Evolutionary conservation across 37 sponge, comb jelly and placozoan species (phyloP), one percentile per base, ranked within the genome.

Genomic region (Chondrosia reniformis): DNA sequence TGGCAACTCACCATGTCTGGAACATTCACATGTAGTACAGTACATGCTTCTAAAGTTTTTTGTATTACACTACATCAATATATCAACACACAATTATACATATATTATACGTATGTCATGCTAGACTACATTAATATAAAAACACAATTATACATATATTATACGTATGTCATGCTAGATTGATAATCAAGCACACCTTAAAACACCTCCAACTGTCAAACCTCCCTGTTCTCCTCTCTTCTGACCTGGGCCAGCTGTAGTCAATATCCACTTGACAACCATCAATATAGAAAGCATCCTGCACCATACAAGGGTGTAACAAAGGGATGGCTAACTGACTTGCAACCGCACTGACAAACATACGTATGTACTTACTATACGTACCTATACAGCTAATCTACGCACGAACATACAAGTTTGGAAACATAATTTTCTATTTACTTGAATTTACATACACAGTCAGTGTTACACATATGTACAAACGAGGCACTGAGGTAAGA

Each of bases 151-250:
- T 17, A 49, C 54, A 12, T 8, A 76, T 17, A 42, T 4, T 32
- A n/a, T 22, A 76, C 21, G 24, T 28, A 43, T 27, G n/a, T 27
- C 76, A 76, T 52, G 1, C 0, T 8, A 52, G 52, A 64, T 28
- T 4, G 30, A 30, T 6, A 67, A 0, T 41, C 61, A 24, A 31
- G 3, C 19, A 1, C 49, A 88, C 89, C 84, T 88, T 88, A 66
- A 88, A 88, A 61, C 89, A 88, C 55, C 36, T 76, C 88, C 88
- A 88, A 58, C 83, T 84, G 24, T 83, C 56, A n/a, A n/a, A n/a
- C 15, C 61, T 64, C 34, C 80, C 24, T 3, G 41, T 39, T 33
- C 63, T 63, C 19, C 45, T 25, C 37, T 38, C 39, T 44, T 78
- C 55, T 21, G 36, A 49, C n/a, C 79, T 79, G 57, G 80, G 88